Percentiles rank a stretch among this genome's conserved stretches.
These are phyloP conservation scores for Ephialtes manifestator DNA, from an alignment of 2,888 invertebrate species.

Conservation along the genomic window DNA sequence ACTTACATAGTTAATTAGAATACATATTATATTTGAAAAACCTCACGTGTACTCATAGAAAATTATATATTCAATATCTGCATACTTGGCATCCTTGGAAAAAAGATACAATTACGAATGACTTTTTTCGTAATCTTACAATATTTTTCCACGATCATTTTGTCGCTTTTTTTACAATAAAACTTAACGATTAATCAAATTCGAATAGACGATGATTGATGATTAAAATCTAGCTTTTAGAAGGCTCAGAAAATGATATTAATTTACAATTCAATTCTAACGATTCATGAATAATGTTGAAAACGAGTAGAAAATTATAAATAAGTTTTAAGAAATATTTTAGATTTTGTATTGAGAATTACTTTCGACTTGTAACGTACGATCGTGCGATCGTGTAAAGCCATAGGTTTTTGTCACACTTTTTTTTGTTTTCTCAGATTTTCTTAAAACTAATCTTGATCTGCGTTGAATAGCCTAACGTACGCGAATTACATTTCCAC, in stretches of 20 bases:
- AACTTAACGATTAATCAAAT: background rate
- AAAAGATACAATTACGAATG: background rate
- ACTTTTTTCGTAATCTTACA: background rate
- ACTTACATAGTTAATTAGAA: background rate
- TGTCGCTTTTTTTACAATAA: background rate
- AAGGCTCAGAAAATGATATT: background rate
- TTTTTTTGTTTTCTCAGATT: conserved; percentile 14
- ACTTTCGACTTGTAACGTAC: conserved; percentile 20
- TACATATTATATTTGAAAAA: background rate
- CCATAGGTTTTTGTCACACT: conserved; percentile 28
- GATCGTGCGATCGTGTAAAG: conserved; percentile 20
- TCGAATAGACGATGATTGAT: background rate
- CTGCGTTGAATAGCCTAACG: conserved; percentile 40
- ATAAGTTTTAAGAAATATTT: background rate
- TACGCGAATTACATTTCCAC: conserved; percentile 59
- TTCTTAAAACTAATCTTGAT: conserved; percentile 31
- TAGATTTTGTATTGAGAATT: conserved; percentile 24
- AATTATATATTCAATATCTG: background rate
- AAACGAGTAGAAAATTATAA: conserved; percentile 2
- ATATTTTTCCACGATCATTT: background rate
- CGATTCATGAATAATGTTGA: background rate
- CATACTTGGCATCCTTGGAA: background rate
- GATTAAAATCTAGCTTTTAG: background rate
- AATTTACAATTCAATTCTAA: conserved; percentile 1
- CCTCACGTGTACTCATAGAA: conserved; percentile 4